Base-by-base conservation (phyloP, 2,113 vertebrate genomes). In the Alosa alosa region DNA sequence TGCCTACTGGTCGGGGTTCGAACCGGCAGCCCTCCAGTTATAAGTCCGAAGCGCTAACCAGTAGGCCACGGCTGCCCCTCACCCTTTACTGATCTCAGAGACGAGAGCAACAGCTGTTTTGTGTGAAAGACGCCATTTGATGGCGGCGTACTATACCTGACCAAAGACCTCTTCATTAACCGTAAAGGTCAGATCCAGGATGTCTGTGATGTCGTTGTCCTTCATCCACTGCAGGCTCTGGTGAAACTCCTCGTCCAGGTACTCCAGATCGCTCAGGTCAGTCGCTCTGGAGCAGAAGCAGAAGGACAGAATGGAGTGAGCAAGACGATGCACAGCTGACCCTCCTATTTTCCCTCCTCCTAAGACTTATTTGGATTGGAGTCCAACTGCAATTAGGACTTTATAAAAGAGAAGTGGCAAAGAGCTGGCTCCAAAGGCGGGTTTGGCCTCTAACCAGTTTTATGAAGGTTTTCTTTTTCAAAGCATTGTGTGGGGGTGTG, bases 151-250 rank as follows among this genome's bases (percentile, higher is more conserved):
- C 22, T 60, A 13, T 88, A 99, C 98, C 97, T 99, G 98, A 89
- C 98, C 98, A 92, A 99, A 99, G 87, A 99, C 98, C 92, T 99
- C 98, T 93, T 99, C 98, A 0, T 99, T 99, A 85, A 99, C 98
- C 0, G 97, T 99, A 92, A 99, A 99, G 82, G 97, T 99, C 86
- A 99, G 96, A 89, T 99, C 98, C 57, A 99, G 94, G 89, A 99
- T 98, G 89, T 99, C 97, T 2, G 98, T 99, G 92, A 99, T 99
- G 92, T 97, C 97, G 36, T 99, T 99, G 91, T 99, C 98, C 86
- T 99, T 99, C 97, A 99, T 99, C 98, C 98, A 99, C 87, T 99
- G 98, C 89, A 99, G 94, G 81, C 98, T 99, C 89, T 98, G 98
- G 89, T 99, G 98, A 93, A 99, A 99, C 92, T 99, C 98, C 91